phyloP scores from a whole-genome alignment of 2,113 vertebrate species.

The Anhinga anhinga region DNA sequence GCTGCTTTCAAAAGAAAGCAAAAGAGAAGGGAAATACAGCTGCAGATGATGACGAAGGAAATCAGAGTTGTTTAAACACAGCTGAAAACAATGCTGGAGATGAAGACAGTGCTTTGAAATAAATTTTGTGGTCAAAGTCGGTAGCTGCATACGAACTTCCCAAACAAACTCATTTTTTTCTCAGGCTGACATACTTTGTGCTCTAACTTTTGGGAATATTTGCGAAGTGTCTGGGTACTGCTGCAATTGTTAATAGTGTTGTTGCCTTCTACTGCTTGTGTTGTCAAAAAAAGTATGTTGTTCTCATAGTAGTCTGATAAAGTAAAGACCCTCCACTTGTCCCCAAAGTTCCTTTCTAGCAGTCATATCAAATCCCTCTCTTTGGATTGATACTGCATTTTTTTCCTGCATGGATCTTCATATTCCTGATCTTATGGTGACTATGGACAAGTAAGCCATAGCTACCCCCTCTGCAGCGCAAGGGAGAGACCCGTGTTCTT shows the following conservation, averaged over 20 bases:
- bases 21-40: background rate
- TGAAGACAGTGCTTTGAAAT: background rate
- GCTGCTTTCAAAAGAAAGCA: background rate
- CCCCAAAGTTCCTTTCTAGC: background rate
- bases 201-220: background rate
- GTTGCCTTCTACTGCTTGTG: background rate
- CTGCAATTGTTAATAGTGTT: background rate
- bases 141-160: background rate
- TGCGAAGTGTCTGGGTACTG: background rate
- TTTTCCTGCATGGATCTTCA: background rate
- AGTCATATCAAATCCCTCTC: background rate
- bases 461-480: background rate
- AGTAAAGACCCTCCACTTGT: background rate
- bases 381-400: background rate
- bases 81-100: conserved; percentile 26
- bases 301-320: background rate
- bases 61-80: conserved; percentile 17
- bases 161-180: background rate
- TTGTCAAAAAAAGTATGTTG: background rate
- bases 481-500: background rate
- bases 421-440: background rate
- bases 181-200: background rate
- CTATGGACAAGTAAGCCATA: background rate
- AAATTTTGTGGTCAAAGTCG: background rate
- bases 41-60: conserved; percentile 2